These are phyloP conservation scores for Eumeta japonica DNA, from an alignment of 1,140 invertebrate genomes.

Conservation along the genomic window DNA sequence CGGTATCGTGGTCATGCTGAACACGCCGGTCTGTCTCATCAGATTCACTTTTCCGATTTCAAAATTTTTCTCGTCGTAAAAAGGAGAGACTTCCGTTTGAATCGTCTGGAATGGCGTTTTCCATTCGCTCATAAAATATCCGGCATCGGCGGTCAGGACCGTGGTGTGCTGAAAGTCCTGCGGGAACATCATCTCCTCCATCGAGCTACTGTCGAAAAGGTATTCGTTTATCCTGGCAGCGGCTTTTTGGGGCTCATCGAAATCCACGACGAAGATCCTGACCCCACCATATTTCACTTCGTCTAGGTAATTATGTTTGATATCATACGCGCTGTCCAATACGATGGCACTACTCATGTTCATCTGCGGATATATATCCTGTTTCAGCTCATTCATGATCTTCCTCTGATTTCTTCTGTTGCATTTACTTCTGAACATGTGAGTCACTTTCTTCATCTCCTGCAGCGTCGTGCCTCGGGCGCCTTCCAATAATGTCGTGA, in stretches of 20 bases:
- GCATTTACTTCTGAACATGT: slow-evolving; percentile 33
- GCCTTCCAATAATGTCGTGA: slow-evolving; percentile 46
- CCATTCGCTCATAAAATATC: slow-evolving; percentile 80
- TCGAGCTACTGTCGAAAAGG: slow-evolving; percentile 23
- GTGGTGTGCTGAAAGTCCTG: slow-evolving; percentile 51
- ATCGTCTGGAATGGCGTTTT: slow-evolving; percentile 59
- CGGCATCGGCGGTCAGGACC: slow-evolving; percentile 66
- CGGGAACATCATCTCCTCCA: slow-evolving; percentile 24
- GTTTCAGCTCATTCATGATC: slow-evolving; percentile 11
- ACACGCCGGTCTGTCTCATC: slow-evolving; percentile 36
- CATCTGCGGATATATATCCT: slow-evolving; percentile 1
- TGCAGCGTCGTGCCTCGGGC: slow-evolving; percentile 34
- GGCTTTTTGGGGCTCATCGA: slow-evolving; percentile 14
- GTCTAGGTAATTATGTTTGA: slow-evolving; percentile 17
- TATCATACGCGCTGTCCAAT: slow-evolving; percentile 21
- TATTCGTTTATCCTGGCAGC: slow-evolving; percentile 28
- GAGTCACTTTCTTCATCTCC: slow-evolving; percentile 36
- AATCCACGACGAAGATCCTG: slow-evolving; percentile 18
- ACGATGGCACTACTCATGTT: slow-evolving; percentile 9
- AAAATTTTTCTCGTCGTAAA: slow-evolving; percentile 41
- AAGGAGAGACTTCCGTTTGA: slow-evolving; percentile 48
- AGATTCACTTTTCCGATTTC: slow-evolving; percentile 45
- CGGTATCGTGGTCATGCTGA: slow-evolving; percentile 26
- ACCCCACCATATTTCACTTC: slow-evolving; percentile 13
- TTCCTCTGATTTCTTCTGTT: slow-evolving; percentile 31